Evolutionary conservation across 1,140 invertebrate genomes (phyloP), one percentile per base, ranked within the genome.

Genomic region (Trachymyrmex cornetzi): DNA sequence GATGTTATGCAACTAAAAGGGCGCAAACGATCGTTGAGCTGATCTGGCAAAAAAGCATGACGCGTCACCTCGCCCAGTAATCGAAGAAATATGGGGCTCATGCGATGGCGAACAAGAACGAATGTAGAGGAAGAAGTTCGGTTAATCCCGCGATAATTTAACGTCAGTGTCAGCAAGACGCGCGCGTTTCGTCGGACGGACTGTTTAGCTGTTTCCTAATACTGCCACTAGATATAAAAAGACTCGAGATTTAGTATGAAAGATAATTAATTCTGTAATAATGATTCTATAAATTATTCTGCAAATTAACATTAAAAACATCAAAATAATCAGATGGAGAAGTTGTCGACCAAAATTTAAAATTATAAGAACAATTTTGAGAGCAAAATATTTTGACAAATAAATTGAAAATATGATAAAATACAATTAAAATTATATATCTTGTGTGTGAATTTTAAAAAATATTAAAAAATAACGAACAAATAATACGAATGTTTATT

Each of bases 141-240:
- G 27, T 19, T 84, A 84, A 84, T 63, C 38, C 27, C 55, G 80
- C 14, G 69, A 84, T 84, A 84, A 84, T 84, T 74, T 75, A 84
- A 84, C 27, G 67, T 74, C 55, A 74, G 24, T 59, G 50, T 72
- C 80, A 84, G 80, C 27, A 75, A n/a, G 74, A 75, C 34, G 44
- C 63, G 48, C 19, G 9, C 22, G 3, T 82, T 63, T 59, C 22
- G n/a, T 61, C 7, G 24, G 14, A 63, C 55, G 30, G 80, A 38
- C 50, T 84, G 53, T 74, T 82, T 82, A 61, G 27, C 38, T 75
- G 16, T 48, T 53, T 61, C 22, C 16, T 38, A 57, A 38, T 9
- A 27, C 19, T 57, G 19, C 34, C 19, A 24, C 48, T 80, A 0
- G 11, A 0, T 30, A 57, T n/a, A 61, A 27, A 61, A 74, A 69